phyloP scores from a whole-genome alignment of 2,888 invertebrate genomes.

The Rhagium mordax region DNA sequence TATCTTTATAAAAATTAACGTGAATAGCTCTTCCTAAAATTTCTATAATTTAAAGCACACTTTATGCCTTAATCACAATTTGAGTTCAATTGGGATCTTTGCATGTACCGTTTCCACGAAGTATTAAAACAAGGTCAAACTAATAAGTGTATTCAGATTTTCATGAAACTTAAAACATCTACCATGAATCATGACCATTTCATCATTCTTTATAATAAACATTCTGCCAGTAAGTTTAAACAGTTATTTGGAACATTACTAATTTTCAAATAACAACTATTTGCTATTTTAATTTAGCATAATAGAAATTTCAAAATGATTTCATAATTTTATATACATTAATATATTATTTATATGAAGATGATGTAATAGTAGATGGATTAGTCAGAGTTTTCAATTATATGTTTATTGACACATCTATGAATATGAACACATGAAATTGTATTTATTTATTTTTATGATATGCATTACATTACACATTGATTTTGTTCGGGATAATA shows the following conservation, averaged over 20 bases:
- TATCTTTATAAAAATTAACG: no score
- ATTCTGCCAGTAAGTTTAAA: not conserved
- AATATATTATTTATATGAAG: not conserved
- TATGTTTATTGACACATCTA: not conserved
- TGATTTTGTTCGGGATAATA: no score
- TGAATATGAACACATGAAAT: not conserved
- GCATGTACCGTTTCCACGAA: no score
- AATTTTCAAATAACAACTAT: not conserved
- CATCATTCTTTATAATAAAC: not conserved
- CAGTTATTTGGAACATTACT: not conserved
- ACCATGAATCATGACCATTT: not conserved
- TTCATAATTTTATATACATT: not conserved
- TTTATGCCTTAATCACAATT: no score
- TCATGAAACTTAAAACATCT: not conserved
- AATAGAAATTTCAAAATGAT: not conserved
- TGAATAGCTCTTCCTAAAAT: no score
- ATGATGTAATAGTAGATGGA: not conserved
- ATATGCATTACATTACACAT: no score
- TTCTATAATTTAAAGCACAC: no score
- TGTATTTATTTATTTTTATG: no score
- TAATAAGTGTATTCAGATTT: not conserved
- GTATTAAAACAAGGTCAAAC: not conserved
- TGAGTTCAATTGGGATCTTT: no score
- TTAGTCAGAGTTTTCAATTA: not conserved
- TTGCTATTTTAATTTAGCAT: not conserved